Conservation (phyloP, 2,888 invertebrate species). For the Glaucopsyche alexis region DNA sequence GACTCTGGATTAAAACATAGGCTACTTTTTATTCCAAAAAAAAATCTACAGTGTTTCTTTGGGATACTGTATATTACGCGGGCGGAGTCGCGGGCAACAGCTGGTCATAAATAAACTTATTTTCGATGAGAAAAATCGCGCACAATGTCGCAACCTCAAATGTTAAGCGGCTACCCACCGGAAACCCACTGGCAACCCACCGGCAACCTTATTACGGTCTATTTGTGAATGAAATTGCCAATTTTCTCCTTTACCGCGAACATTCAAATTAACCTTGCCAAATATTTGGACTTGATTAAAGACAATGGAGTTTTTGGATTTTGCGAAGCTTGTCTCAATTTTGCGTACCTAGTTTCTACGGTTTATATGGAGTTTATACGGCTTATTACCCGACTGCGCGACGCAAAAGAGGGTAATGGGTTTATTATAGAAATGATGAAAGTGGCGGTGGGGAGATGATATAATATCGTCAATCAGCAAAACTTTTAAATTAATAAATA, state of each 20-base stretch:
- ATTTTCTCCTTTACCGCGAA: constrained; percentile 21
- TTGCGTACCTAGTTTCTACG: background rate
- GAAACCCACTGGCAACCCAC: background rate
- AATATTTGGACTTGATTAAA: constrained; percentile 16
- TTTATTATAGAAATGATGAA: background rate
- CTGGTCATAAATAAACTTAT: background rate
- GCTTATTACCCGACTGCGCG: too few species aligned
- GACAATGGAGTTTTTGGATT: background rate
- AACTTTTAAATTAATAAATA: too few species aligned
- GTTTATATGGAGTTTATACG: background rate
- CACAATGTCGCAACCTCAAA: background rate
- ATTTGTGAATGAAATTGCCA: constrained; percentile 3
- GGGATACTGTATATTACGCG: too few species aligned
- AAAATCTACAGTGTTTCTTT: too few species aligned
- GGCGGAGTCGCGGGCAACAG: too few species aligned
- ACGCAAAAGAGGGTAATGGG: too few species aligned
- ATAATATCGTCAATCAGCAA: too few species aligned
- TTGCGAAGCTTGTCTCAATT: background rate
- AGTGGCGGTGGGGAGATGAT: too few species aligned
- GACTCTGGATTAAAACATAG: too few species aligned
- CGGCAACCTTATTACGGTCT: background rate
- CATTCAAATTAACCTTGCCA: constrained; percentile 14
- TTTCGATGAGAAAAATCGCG: background rate
- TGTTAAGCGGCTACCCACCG: background rate
- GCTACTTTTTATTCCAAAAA: too few species aligned